A percentile compares a stretch with the other conserved stretches of the same genome.
Conservation (phyloP, 2,888 invertebrate genomes). For the Metopia argyrocephala region DNA sequence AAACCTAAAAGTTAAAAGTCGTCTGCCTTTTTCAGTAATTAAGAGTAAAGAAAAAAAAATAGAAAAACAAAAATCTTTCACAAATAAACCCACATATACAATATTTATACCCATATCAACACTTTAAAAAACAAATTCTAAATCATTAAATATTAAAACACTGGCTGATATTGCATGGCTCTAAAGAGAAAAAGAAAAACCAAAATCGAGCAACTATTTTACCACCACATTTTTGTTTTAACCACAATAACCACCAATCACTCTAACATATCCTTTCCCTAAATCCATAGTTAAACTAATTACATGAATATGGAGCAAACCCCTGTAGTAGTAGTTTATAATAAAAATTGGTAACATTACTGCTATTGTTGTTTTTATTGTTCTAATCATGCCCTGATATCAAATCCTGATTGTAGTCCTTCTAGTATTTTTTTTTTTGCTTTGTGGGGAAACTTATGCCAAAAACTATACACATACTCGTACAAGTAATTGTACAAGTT, state of each 20-base stretch:
- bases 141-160: no score
- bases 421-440: not conserved
- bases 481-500: not conserved
- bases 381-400: conserved; percentile 31
- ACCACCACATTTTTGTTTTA: no score
- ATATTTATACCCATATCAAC: conserved; percentile 21
- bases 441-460: conserved; percentile 8
- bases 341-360: not conserved
- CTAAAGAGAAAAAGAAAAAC: not conserved
- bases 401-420: conserved; percentile 12
- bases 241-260: not conserved
- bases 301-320: not conserved
- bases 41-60: not conserved
- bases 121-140: conserved; percentile 14
- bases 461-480: no score
- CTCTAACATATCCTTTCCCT: not conserved
- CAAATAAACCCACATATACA: conserved; percentile 28
- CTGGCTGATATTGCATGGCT: no score
- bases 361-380: conserved; percentile 18
- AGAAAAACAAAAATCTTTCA: conserved; percentile 11
- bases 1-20: conserved; percentile 26
- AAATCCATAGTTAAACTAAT: not conserved
- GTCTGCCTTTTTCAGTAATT: conserved; percentile 14
- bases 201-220: not conserved
- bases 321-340: not conserved